A percentile compares a stretch with the other conserved stretches of the same genome.
Conservation (phyloP, 35 echinoderm and acorn worm genomes). For the Chiridota heheva region DNA sequence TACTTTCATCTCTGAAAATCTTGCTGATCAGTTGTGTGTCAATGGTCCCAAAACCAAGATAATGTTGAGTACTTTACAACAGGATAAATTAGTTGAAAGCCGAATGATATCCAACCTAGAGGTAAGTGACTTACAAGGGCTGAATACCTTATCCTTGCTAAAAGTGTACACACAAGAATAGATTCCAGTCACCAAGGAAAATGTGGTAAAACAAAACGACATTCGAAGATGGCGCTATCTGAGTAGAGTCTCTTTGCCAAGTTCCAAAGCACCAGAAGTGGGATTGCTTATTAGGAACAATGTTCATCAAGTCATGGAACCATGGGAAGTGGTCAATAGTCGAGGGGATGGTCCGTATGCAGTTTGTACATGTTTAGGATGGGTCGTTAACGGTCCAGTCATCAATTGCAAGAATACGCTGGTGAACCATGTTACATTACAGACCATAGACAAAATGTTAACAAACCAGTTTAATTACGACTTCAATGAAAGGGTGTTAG, state of each 20-base stretch:
- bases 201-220: conserved; percentile 26
- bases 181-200: conserved; percentile 54
- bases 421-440: conserved; percentile 6
- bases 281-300: conserved; percentile 63
- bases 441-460: conserved; percentile 15
- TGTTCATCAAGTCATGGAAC: conserved; percentile 54
- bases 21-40: not conserved
- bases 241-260: conserved; percentile 8
- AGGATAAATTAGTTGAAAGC: conserved; percentile 4
- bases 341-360: conserved; percentile 55
- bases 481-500: conserved; percentile 17
- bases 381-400: conserved; percentile 48
- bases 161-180: not conserved
- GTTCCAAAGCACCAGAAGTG: conserved; percentile 47
- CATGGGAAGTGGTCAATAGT: conserved; percentile 51
- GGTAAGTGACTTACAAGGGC: conserved; percentile 12
- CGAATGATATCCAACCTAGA: conserved; percentile 22
- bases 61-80: conserved; percentile 16
- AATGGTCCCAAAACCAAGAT: conserved; percentile 31
- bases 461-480: conserved; percentile 21
- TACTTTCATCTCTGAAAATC: conserved; percentile 23
- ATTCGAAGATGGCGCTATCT: conserved; percentile 42
- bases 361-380: conserved; percentile 29
- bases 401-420: not conserved
- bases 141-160: conserved; percentile 15